Evolutionary conservation across 2,113 vertebrate species (phyloP).

Genomic region (Atherinomorus stipes): DNA sequence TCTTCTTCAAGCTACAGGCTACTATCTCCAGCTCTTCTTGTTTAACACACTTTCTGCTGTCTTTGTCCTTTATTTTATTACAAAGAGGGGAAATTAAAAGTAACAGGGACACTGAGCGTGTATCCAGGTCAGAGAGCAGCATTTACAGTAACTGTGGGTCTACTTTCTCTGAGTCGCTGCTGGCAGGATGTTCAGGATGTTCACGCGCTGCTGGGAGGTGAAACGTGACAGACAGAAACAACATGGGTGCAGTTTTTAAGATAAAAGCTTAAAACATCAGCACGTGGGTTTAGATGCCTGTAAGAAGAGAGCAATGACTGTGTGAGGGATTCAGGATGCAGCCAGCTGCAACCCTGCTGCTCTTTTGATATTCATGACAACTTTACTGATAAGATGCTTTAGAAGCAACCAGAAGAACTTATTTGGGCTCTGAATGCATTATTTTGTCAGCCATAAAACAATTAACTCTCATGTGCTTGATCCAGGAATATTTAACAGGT

Average conservation of each 20-base stretch:
- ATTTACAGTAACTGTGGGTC: neutral
- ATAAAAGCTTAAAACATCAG: neutral
- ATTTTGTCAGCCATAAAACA: too few relatives aligned
- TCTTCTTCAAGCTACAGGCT: neutral
- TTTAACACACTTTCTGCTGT: neutral
- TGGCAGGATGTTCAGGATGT: neutral
- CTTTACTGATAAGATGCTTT: too few relatives aligned
- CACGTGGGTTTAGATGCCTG: neutral
- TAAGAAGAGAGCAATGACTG: neutral
- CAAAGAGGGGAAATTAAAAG: neutral
- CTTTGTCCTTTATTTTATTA: neutral
- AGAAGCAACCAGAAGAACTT: too few relatives aligned
- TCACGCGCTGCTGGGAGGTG: constrained; percentile 1
- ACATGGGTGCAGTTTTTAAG: neutral
- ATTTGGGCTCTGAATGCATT: too few relatives aligned
- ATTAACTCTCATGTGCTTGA: too few relatives aligned
- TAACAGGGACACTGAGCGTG: neutral
- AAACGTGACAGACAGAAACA: constrained; percentile 19
- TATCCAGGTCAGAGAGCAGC: constrained; percentile 4
- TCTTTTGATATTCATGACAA: too few relatives aligned
- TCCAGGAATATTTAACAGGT: too few relatives aligned
- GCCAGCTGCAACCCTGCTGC: too few relatives aligned
- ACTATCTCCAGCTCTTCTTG: neutral
- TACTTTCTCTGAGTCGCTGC: neutral
- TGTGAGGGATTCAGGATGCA: too few relatives aligned